phyloP scores from a whole-genome alignment of 2,113 vertebrate species.

The Corythoichthys haematopterus region DNA sequence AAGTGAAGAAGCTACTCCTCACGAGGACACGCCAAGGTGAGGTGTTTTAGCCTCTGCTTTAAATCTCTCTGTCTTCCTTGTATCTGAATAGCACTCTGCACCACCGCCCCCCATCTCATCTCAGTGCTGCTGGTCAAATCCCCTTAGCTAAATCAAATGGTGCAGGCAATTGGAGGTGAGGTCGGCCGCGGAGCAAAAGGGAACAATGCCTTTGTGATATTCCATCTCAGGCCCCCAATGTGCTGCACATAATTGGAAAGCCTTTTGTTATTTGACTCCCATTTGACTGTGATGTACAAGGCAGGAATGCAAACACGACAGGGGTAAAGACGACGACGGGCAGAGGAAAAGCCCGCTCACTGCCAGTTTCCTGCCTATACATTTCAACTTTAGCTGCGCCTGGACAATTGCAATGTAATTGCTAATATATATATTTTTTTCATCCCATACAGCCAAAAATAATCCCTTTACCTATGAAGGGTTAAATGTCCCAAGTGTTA shows the following conservation, averaged over 20 bases:
- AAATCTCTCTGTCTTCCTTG: constrained; percentile 40
- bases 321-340: constrained; percentile 36
- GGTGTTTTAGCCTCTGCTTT: constrained; percentile 24
- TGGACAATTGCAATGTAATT: constrained; percentile 35
- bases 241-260: constrained; percentile 70
- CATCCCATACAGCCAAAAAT: background rate
- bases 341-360: constrained; percentile 43
- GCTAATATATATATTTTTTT: background rate
- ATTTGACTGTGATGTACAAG: constrained; percentile 74
- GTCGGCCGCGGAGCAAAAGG: constrained; percentile 60
- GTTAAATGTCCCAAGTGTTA: too few species aligned
- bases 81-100: constrained; percentile 27
- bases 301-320: constrained; percentile 69
- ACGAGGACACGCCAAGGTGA: constrained; percentile 50
- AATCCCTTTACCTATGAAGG: too few species aligned
- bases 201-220: constrained; percentile 72
- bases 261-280: constrained; percentile 72
- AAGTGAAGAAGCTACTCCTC: constrained; percentile 23
- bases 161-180: constrained; percentile 70
- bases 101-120: constrained; percentile 31
- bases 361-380: constrained; percentile 60
- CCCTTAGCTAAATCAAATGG: constrained; percentile 72
- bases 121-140: constrained; percentile 67
- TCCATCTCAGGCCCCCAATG: constrained; percentile 67
- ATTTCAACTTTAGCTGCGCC: constrained; percentile 49